Base-by-base conservation (phyloP, 2,797 vertebrate species). In the Potorous gilbertii region DNA sequence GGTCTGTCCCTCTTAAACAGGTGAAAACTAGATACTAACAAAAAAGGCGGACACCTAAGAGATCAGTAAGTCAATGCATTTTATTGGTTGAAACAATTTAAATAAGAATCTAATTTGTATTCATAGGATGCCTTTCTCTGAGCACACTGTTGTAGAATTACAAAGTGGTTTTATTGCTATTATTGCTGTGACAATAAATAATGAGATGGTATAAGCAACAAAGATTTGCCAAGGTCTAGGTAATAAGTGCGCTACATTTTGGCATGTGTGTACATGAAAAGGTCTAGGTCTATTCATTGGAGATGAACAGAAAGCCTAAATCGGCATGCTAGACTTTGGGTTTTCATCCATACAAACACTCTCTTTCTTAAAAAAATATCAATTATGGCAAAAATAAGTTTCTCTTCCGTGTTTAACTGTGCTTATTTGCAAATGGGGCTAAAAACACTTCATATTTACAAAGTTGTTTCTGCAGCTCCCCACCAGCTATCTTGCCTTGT, bases 111-210 rank as follows among this genome's bases (percentile, higher is more conserved):
- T 95, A 87, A 96, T 97, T 96, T 95, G 74, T 96, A 97, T 96
- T 97, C 96, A 95, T 4, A 0, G 14, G 54, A 62, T 81, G 93
- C 93, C 50, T 96, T 97, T 96, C 91, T 91, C 92, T 94, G 74
- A 96, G 95, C 92, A 95, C 90, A 96, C 93, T 94, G 56, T 93
- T 94, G 91, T 55, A 55, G 95, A 97, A 96, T 98, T 97, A 92
- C 66, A 91, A 94, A 95, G 91, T 96, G 87, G 54, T 14, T 96
- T 96, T 97, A 92, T 93, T 66, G 50, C 96, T 97, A 91, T 92
- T 95, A 91, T 95, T 95, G 92, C 95, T 97, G 55, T 97, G 93
- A 97, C 94, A 96, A 94, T 95, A 96, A 95, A 95, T 93, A 97
- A 95, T 34, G 94, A 93, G 66, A 97, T 96, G 97, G 96, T 93